A percentile compares a stretch with the other conserved stretches of the same genome.
Conservation (phyloP, 2,113 vertebrate genomes). For the Passer montanus region DNA sequence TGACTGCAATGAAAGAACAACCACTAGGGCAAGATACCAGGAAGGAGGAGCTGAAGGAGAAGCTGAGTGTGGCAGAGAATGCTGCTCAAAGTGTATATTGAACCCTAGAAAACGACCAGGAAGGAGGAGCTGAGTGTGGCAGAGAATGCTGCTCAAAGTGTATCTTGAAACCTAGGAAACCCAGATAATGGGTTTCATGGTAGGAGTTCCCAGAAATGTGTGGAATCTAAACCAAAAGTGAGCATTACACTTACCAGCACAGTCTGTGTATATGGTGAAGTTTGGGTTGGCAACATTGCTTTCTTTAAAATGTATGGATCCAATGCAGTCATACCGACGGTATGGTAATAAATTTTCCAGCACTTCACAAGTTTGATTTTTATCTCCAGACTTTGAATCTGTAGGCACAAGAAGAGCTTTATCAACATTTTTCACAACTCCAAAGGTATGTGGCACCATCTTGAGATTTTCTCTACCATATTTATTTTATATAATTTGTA, state of each 20-base stretch:
- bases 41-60: not conserved
- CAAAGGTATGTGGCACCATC: not conserved
- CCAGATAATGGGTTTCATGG: not conserved
- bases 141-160: not conserved
- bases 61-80: not conserved
- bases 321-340: fast-evolving
- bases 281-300: fast-evolving
- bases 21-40: not conserved
- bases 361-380: fast-evolving
- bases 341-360: fast-evolving
- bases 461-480: not conserved
- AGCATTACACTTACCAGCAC: conserved; percentile 71
- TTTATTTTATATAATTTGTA: not conserved
- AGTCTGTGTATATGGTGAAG: not conserved
- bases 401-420: not conserved
- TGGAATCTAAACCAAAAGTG: not conserved
- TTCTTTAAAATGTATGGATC: fast-evolving
- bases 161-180: not conserved
- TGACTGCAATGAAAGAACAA: not conserved
- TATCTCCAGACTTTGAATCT: fast-evolving
- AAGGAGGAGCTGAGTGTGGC: not conserved
- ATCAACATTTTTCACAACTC: not conserved
- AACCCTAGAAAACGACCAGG: not conserved
- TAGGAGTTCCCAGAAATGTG: not conserved
- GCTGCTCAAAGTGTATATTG: not conserved